Base-by-base conservation (phyloP, 2,113 vertebrate genomes). In the Leptobrachium leishanense region DNA sequence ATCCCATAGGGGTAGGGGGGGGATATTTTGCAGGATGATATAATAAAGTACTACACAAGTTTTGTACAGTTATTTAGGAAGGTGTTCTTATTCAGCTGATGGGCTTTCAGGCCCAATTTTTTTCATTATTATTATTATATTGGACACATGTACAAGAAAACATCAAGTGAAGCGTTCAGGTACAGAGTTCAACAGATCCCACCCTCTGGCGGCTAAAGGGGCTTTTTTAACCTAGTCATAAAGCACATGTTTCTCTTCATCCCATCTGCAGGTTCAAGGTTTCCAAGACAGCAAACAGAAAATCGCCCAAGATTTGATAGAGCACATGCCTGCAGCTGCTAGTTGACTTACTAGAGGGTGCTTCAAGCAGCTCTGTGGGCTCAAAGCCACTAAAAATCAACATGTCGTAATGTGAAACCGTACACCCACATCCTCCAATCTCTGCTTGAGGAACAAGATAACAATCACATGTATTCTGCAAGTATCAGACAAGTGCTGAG, bases 251-350 rank as follows among this genome's bases (percentile, higher is more conserved):
- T 71, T 78, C 68, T 55, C 43, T 71, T 78, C 68, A 74, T 55
- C 71, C 68, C 71, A 74, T 80, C 77, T 80, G 71, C 46, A 13
- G 64, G 71, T 67, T 73, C 70, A 80, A 15, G n/a, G 77, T 74
- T 80, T 80, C 77, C 77, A 80, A 68, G 77, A 59, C 50, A 80
- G 71, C 71, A 74, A 73, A 80, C 77, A 80, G 77, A 80, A 80
- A 53, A 68, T 80, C 71, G 67, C 70, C 77, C 70, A 80, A 80
- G 77, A 80, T 57, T 46, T 80, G 77, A 80, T 63, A 80, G 71
- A 79, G 70, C 71, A 80, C 77, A 80, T 68, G 77, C 64, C 70
- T 80, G 64, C 77, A 80, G 77, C 77, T 80, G 77, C 64, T 80
- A 46, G 64, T 80, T 80, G 20, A 80, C 77, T 74, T 79, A 46